Evolutionary conservation across 2,113 vertebrate genomes (phyloP), one percentile per base, ranked within the genome.

Genomic region (Coreoperca whiteheadi): DNA sequence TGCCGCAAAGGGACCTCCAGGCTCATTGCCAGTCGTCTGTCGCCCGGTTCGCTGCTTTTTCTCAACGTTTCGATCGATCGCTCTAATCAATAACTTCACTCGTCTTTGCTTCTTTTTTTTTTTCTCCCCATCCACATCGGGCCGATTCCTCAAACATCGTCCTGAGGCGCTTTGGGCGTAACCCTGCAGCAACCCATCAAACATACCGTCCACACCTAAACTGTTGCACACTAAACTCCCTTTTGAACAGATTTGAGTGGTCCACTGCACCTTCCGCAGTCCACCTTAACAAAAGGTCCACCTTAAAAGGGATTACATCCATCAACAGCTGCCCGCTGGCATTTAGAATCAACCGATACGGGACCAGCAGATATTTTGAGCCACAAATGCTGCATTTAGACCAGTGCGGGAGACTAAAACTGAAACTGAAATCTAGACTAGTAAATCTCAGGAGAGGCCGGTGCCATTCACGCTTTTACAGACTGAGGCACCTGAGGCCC

Each of bases 1-100:
- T 28, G 57, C 75, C 74, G 83, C 87, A 84, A 80, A 85, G 80
- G 78, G 41, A 43, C 43, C 53, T 5, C 60, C 12, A 2, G 48
- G 25, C 43, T 69, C 9, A 1, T 9, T 46, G 39, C 69, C 39
- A 57, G 18, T 23, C 4, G 56, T 48, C 72, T 57, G 64, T 56
- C 76, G 3, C 60, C 60, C 37, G 1, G 2, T 28, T 59, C n/a
- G 14, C 16, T 14, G n/a, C 7, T 53, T 84, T 56, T 48, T 69
- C n/a, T 23, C 14, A 59, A 23, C 0, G 2, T 6, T 12, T 2
- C 6, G 6, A 64, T 65, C 15, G 0, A 81, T 80, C 43, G 7
- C 4, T 6, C 23, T 11, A 41, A 80, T 83, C 74, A 37, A 28
- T 67, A 71, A 25, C 60, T 74, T 18, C 1, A 8, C 11, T 67